Conservation (phyloP, 2,113 vertebrate species). For the Calyptomena viridis region DNA sequence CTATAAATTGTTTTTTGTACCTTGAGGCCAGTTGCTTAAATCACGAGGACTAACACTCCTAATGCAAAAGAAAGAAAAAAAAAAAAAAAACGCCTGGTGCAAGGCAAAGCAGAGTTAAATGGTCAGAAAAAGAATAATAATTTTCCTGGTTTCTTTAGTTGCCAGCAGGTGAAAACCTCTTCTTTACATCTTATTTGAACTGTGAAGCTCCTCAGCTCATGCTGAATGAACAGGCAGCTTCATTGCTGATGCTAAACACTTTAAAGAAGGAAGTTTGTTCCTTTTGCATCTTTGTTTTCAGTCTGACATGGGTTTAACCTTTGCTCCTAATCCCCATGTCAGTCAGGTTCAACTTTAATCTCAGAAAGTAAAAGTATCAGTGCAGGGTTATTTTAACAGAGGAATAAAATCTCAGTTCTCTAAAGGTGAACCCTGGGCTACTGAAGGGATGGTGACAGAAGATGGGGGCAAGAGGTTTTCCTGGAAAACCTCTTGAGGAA, state of each 20-base stretch:
- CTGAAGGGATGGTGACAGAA: background rate
- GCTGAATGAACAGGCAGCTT: conserved; percentile 1
- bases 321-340: conserved; percentile 13
- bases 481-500: background rate
- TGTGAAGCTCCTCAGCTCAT: background rate
- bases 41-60: background rate
- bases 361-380: background rate
- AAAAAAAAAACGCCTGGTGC: background rate
- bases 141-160: background rate
- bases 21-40: background rate
- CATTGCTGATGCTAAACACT: background rate
- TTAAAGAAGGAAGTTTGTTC: conserved; percentile 38
- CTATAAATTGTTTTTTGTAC: background rate
- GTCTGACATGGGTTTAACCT: conserved; percentile 50
- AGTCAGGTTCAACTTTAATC: conserved; percentile 15
- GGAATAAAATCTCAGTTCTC: background rate
- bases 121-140: background rate
- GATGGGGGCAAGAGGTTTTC: background rate
- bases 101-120: background rate
- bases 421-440: background rate
- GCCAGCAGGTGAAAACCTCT: conserved; percentile 31
- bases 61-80: background rate
- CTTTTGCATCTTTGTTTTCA: conserved; percentile 54
- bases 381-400: background rate
- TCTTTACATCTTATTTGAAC: conserved; percentile 14